These are phyloP conservation scores for Nomada fucata DNA, from an alignment of 2,888 invertebrate genomes.

Conservation along the genomic window DNA sequence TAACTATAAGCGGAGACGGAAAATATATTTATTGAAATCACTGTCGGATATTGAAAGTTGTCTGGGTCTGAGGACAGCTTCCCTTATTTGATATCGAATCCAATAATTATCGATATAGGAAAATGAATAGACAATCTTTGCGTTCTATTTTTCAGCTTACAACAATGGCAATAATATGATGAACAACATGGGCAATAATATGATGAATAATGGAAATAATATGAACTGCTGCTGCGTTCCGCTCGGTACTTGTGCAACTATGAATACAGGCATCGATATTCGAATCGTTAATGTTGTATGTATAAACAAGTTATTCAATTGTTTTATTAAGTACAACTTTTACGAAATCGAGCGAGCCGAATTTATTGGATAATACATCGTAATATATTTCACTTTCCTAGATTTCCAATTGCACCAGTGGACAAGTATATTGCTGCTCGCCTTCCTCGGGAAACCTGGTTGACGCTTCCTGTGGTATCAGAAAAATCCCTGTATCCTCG, in stretches of 20 bases:
- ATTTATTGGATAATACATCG: neutral
- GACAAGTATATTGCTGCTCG: constrained; percentile 70
- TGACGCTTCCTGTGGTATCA: constrained; percentile 73
- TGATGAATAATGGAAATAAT: neutral
- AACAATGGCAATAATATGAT: constrained; percentile 1
- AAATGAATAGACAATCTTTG: neutral
- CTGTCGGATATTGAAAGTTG: too few relatives aligned
- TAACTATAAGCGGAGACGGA: too few relatives aligned
- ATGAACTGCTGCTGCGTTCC: constrained; percentile 66
- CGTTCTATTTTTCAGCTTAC: constrained; percentile 32
- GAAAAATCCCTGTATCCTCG: constrained; percentile 68
- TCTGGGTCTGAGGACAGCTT: too few relatives aligned
- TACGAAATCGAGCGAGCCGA: neutral
- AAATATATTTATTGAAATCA: too few relatives aligned
- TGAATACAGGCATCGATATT: constrained; percentile 69
- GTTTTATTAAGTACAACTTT: neutral
- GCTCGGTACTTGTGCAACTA: constrained; percentile 62
- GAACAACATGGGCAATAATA: too few relatives aligned
- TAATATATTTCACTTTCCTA: constrained; percentile 34
- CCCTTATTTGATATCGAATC: too few relatives aligned
- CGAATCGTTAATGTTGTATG: constrained; percentile 77
- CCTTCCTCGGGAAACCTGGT: constrained; percentile 30
- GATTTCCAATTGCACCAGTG: constrained; percentile 64
- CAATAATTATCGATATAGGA: too few relatives aligned
- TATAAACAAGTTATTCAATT: constrained; percentile 21